Percentiles rank a stretch among this genome's conserved stretches.
Conservation (phyloP, 1,140 invertebrate genomes). For the Gryllus bimaculatus region DNA sequence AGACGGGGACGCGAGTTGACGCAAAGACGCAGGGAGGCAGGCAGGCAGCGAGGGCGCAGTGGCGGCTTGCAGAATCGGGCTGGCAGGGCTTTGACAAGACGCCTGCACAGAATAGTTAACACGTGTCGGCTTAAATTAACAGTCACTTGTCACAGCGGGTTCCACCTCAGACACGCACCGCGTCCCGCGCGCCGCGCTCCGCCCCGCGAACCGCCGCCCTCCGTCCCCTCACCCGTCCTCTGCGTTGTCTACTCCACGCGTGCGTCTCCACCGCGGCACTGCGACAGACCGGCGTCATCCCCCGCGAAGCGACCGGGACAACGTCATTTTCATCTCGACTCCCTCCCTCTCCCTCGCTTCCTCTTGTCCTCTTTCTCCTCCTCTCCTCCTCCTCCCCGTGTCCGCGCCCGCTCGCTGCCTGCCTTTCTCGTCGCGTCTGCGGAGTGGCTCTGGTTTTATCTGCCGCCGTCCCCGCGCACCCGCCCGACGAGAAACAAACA, state of each 20-base stretch:
- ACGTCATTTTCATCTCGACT: slow-evolving; percentile 11
- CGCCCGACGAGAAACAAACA: no score
- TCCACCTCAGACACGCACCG: slow-evolving; percentile 21
- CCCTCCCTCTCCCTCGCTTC: not conserved
- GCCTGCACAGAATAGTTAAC: slow-evolving; percentile 27
- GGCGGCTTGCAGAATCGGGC: not conserved
- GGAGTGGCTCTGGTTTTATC: no score
- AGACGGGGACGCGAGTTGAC: not conserved
- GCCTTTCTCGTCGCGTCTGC: no score
- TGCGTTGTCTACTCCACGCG: no score
- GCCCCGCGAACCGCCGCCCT: no score
- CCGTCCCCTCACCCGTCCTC: no score
- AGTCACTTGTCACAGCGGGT: slow-evolving; percentile 31
- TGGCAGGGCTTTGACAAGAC: slow-evolving; percentile 13
- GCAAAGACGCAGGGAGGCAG: not conserved
- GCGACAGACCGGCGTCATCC: slow-evolving; percentile 1
- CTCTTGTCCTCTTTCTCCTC: not conserved
- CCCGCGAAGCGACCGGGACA: not conserved
- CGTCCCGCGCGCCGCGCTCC: slow-evolving; percentile 10
- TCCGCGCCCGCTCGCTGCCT: no score
- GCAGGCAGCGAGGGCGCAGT: not conserved
- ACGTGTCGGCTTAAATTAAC: slow-evolving; percentile 34
- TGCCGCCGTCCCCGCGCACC: no score
- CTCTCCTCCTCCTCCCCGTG: not conserved
- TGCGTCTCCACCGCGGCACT: no score